Base-by-base conservation (phyloP, 2,797 vertebrate genomes). In the Australoheros facetus region DNA sequence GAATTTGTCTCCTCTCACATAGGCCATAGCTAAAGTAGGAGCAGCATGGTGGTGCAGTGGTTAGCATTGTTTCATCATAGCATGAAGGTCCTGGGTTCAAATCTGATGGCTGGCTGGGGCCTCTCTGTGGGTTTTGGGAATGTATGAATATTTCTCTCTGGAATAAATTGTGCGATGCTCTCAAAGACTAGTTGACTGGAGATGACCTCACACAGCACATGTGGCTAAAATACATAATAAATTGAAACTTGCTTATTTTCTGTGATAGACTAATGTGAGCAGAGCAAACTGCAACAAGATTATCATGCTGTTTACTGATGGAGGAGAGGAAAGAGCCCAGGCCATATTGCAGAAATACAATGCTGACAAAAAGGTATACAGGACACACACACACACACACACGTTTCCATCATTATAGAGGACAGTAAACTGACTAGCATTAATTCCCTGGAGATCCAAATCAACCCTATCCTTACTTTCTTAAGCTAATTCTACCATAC, bases 271-370 rank as follows among this genome's bases (percentile, higher is more conserved):
- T 42, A 98, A 98, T 78, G 96, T 98, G 80, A 97, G 96, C 90
- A 95, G 98, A 95, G 98, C 98, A 75, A 98, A 99, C 94, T 99
- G 98, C 95, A 99, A 99, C 93, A 99, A 99, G 93, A 99, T 99
- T 86, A 99, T 99, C 81, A 99, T 99, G 98, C 91, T 99, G 87
- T 99, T 99, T 87, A 99, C 98, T 45, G 98, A 99, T 53, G 98
- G 98, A 85, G 98, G 98, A 87, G 98, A 99, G 92, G 98, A 99
- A 92, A 94, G 97, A 94, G 98, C 98, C 13, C 96, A 97, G 90
- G 96, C 98, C 89, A 98, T 99, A 92, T 96, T 99, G 88, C 90
- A 96, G 80, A 97, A 96, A 91, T 97, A 98, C 83, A 99, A 99
- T 60, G 93, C 96, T 72, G 96, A 98, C 82, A 99, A 97, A 93